Percentiles rank a stretch among this genome's conserved stretches.
Evolutionary conservation across 2,797 vertebrate genomes (phyloP).

Genomic region (Danionella dracula): DNA sequence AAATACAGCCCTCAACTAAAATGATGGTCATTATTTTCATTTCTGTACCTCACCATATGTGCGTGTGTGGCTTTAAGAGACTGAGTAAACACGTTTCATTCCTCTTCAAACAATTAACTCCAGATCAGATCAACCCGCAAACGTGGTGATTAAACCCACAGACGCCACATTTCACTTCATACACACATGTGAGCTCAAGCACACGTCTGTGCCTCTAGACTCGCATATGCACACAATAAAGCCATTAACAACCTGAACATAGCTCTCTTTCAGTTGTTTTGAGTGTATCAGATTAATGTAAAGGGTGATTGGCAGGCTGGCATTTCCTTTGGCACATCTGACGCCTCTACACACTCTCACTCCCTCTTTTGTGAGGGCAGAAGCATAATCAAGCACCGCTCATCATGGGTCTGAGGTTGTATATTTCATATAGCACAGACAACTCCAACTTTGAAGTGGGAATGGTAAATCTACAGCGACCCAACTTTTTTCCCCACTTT

Average conservation of each 20-base stretch:
- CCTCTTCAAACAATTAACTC: conserved; percentile 24
- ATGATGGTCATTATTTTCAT: conserved; percentile 1
- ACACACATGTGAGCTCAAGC: conserved; percentile 5
- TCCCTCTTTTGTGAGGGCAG: neutral
- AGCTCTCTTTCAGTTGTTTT: neutral
- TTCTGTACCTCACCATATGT: neutral
- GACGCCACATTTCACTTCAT: conserved; percentile 13
- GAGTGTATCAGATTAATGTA: conserved; percentile 34
- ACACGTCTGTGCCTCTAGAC: neutral
- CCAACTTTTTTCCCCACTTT: conserved; percentile 14
- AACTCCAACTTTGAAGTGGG: conserved; percentile 70
- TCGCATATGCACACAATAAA: conserved; percentile 6
- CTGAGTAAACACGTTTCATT: conserved; percentile 19
- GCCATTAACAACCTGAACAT: neutral
- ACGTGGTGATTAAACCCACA: conserved; percentile 21
- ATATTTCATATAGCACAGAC: conserved; percentile 71
- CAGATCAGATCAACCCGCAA: conserved; percentile 15
- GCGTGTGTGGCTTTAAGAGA: conserved; percentile 20
- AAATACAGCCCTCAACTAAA: conserved; percentile 5
- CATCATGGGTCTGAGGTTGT: conserved; percentile 49
- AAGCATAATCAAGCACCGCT: neutral
- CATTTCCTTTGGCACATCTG: conserved; percentile 41
- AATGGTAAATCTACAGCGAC: conserved; percentile 15
- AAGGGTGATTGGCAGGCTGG: conserved; percentile 41
- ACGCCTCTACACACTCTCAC: conserved; percentile 16